A percentile compares a stretch with the other conserved stretches of the same genome.
phyloP scores from a whole-genome alignment of 2,113 vertebrate genomes.

The Cavia aperea region DNA sequence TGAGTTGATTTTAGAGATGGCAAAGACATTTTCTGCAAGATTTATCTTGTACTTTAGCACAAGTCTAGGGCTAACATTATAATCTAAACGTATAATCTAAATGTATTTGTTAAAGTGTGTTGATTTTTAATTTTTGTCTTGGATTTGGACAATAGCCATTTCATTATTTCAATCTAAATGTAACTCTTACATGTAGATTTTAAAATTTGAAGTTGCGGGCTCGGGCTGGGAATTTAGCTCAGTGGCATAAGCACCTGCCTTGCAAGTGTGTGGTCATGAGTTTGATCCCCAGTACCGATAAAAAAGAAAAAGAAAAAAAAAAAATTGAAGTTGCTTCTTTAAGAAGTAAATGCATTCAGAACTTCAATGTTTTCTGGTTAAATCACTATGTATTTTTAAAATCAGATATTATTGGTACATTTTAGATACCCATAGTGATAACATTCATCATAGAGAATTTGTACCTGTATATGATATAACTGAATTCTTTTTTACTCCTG shows the following conservation, averaged over 20 bases:
- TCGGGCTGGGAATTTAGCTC: no score
- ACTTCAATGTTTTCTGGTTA: background rate
- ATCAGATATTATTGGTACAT: background rate
- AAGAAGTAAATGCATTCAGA: background rate
- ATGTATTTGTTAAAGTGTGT: background rate
- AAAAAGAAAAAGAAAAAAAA: no score
- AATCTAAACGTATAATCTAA: background rate
- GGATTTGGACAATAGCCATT: background rate
- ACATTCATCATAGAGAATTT: background rate
- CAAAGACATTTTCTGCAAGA: background rate
- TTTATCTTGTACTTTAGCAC: background rate
- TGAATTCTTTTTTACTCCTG: background rate
- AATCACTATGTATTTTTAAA: background rate
- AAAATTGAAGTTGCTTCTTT: background rate
- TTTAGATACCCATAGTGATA: background rate
- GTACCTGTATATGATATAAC: background rate
- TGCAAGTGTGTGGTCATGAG: no score
- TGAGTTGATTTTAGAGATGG: background rate
- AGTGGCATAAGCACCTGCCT: no score
- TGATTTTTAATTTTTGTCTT: background rate
- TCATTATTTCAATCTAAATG: background rate
- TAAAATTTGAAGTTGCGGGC: conserved; percentile 11
- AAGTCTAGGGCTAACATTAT: background rate
- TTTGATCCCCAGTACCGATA: no score
- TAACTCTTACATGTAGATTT: background rate